Conservation (phyloP, 2,888 invertebrate genomes). For the Chaetogeoica ovagalla region DNA sequence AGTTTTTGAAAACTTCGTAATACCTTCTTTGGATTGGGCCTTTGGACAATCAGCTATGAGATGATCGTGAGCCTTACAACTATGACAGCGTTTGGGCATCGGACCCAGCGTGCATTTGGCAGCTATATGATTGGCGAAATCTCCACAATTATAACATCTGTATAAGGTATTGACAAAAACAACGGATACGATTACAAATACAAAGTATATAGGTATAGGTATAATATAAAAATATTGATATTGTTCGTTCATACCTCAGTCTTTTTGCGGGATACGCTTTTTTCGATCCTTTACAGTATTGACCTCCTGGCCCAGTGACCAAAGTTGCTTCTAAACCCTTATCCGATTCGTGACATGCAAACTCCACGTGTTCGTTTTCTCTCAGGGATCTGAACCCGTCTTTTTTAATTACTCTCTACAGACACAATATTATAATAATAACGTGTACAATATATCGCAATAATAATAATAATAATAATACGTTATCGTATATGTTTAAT, state of each 20-base stretch:
- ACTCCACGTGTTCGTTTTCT: conserved; percentile 86
- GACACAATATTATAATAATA: not conserved
- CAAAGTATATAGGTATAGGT: no score
- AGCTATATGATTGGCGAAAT: conserved; percentile 90
- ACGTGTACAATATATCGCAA: not conserved
- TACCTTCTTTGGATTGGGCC: conserved; percentile 6
- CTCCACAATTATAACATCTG: conserved; percentile 91
- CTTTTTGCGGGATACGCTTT: conserved; percentile 80
- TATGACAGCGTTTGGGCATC: conserved; percentile 88
- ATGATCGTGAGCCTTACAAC: conserved; percentile 85
- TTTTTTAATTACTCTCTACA: conserved; percentile 89
- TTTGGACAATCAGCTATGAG: conserved; percentile 84
- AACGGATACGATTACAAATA: conserved; percentile 19
- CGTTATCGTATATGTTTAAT: not conserved
- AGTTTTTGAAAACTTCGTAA: conserved; percentile 10
- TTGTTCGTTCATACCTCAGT: conserved; percentile 80
- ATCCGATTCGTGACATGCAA: conserved; percentile 80
- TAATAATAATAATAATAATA: not conserved
- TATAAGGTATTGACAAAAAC: conserved; percentile 56
- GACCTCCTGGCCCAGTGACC: conserved; percentile 77
- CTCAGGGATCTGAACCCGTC: conserved; percentile 84
- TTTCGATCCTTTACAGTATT: conserved; percentile 79
- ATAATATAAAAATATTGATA: conserved; percentile 21
- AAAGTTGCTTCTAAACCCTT: conserved; percentile 85
- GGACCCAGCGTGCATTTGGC: conserved; percentile 86